Evolutionary conservation across 2,113 vertebrate species (phyloP), one percentile per base, ranked within the genome.

Genomic region (Pollachius pollachius): DNA sequence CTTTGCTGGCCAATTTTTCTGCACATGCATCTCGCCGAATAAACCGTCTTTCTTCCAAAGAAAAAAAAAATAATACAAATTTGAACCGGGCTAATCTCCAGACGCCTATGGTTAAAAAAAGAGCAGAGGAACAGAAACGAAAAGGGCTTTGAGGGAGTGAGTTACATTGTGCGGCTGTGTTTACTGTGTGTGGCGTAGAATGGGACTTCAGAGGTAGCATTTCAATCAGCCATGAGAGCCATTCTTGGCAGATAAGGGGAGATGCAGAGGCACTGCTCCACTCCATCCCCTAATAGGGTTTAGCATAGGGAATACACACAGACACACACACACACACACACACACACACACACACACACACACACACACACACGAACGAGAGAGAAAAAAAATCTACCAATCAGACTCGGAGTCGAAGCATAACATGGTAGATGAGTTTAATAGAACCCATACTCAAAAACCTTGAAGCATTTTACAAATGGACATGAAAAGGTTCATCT

Each of bases 221-320:
- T 88, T 87, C 86, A 87, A 84, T 88, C 86, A 76, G 79, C 83
- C 84, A 85, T 85, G 84, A 87, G 80, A 89, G 79, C 84, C 80
- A 79, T 81, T 67, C 62, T 74, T 78, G 66, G 77, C 76, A 83
- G 84, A 85, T 84, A 87, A 84, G 81, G 82, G 76, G 67, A 37
- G 34, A 37, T 37, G 34, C 4, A 4, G 34, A 37, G 34, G n/a
- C n/a, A n/a, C n/a, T n/a, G 7, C 34, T 37, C 34, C 34, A 4
- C 34, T 37, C 34, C 34, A 7, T 37, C 34, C 34, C 34, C 34
- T 37, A 37, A 37, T 37, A 7, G 34, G 34, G 34, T 7, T 37
- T 37, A 37, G 34, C 34, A n/a, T n/a, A n/a, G n/a, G n/a, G n/a
- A n/a, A n/a, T n/a, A n/a, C n/a, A n/a, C n/a, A n/a, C n/a, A n/a